These are phyloP conservation scores for Calliphora vomitoria DNA, from an alignment of 2,888 invertebrate genomes.

Conservation along the genomic window DNA sequence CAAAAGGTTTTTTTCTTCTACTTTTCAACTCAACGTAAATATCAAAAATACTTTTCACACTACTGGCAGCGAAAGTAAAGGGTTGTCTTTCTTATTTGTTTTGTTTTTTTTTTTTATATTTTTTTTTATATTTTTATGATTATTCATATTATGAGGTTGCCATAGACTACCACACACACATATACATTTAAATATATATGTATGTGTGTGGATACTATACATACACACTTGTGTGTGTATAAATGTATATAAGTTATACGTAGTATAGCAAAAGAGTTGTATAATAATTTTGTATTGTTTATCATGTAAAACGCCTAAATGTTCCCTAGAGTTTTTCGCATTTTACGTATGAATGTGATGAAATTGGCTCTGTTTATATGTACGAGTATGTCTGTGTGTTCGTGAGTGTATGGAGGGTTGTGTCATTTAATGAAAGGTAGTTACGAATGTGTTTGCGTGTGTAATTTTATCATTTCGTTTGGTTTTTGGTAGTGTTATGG, in stretches of 20 bases:
- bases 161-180: slow-evolving; percentile 25
- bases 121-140: slow-evolving; percentile 57
- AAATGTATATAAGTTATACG: neutral
- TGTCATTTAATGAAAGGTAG: slow-evolving; percentile 32
- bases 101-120: slow-evolving; percentile 3
- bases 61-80: slow-evolving; percentile 25
- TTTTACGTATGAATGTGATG: slow-evolving; percentile 20
- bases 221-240: neutral
- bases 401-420: neutral
- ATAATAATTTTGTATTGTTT: slow-evolving; percentile 48
- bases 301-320: slow-evolving; percentile 52
- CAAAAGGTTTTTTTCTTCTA: slow-evolving; percentile 21
- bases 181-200: neutral
- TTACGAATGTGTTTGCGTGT: neutral
- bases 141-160: slow-evolving; percentile 59
- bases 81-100: slow-evolving; percentile 22
- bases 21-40: slow-evolving; percentile 3
- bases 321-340: slow-evolving; percentile 53
- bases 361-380: slow-evolving; percentile 28
- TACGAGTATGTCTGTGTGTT: neutral
- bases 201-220: neutral
- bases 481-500: slow-evolving; percentile 36
- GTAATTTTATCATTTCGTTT: slow-evolving; percentile 7
- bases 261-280: neutral
- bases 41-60: slow-evolving; percentile 29